Base-by-base conservation (phyloP, 2,113 vertebrate species). In the Garra rufa region DNA sequence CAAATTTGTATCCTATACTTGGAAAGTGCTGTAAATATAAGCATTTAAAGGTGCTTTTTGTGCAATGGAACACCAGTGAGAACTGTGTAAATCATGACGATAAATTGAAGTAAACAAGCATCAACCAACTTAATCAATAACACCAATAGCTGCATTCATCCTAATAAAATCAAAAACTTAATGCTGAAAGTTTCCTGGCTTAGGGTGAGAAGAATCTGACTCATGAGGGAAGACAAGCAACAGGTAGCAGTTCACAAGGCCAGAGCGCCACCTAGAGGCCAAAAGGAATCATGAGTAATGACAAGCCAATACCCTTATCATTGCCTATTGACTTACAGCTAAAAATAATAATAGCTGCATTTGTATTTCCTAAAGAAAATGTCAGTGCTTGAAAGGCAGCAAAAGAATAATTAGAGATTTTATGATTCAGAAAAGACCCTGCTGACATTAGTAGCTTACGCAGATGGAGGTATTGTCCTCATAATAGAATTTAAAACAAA, bases 211-310 rank as follows among this genome's bases (percentile, higher is more conserved):
- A 41, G 28, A 50, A 46, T 26, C 30, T 13, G 3, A 7, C 13
- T 79, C 6, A 34, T 21, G 50, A 57, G 14, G 41, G 46, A 59
- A 43, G 9, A n/a, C 28, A 26, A 83, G 82, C 89, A 90, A 91
- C 90, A 90, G 90, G 89, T 90, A 75, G 85, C 43, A 59, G 77
- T 67, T 63, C 43, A 84, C 73, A 87, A 82, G 75, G 38, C 85
- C 69, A 85, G 28, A 87, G 88, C 76, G 85, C 90, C 87, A 86
- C 85, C 89, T 85, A 74, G 77, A 91, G 89, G 85, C 61, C 9
- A 55, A 48, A 9, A 0, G 11, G 2, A 10, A 73, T 41, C n/a
- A 79, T 24, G 9, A 41, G 17, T 19, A 41, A 11, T 41, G 17
- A 4, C 6, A 69, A 70, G 19, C 4, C 30, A 21, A 34, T 10